Base-by-base conservation (phyloP, 2,888 invertebrate species). In the Lydus trimaculatus region DNA sequence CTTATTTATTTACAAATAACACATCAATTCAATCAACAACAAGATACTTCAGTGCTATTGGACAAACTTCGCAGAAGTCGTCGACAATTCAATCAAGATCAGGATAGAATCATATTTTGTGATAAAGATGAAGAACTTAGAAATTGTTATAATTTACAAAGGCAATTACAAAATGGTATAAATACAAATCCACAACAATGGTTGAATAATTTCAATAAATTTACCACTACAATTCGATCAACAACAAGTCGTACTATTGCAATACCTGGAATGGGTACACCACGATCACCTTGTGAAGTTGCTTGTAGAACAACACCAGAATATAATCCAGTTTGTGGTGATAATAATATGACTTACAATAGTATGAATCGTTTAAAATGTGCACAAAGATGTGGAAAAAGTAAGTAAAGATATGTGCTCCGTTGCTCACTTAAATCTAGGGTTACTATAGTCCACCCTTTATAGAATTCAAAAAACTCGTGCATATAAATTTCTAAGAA, bases 301-400 rank as follows among this genome's bases (percentile, higher is more conserved):
- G 43, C 65, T 1, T 84, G 84, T 66, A 75, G 64, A 31, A 77
- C 78, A n/a, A 84, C 84, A 2, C 71, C 69, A 11, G 78, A 84
- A 61, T 84, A 82, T 66, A 81, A 84, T 72, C 84, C 84, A 31
- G 79, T 84, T 58, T 84, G 84, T 75, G 84, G 82, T 3, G 76
- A 79, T 31, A 79, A 84, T 66, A 73, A 74, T 23, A 68, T 80
- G 25, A 84, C 83, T 8, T 84, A 84, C 72, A 73, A 72, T 9
- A 84, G 81, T 70, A 70, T 72, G 20, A 72, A 74, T 20, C 75
- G 77, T 68, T 71, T 81, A n/a, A 73, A 71, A 23, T 84, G 84
- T 69, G 84, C 84, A 25, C 70, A 73, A 61, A 70, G 72, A 59
- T 84, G 84, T 73, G 83, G 84, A 66, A 80, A 72, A 79, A 73